Percentiles rank a stretch among this genome's conserved stretches.
Evolutionary conservation across 2,888 invertebrate genomes (phyloP).

Genomic region (Diabrotica balteata): DNA sequence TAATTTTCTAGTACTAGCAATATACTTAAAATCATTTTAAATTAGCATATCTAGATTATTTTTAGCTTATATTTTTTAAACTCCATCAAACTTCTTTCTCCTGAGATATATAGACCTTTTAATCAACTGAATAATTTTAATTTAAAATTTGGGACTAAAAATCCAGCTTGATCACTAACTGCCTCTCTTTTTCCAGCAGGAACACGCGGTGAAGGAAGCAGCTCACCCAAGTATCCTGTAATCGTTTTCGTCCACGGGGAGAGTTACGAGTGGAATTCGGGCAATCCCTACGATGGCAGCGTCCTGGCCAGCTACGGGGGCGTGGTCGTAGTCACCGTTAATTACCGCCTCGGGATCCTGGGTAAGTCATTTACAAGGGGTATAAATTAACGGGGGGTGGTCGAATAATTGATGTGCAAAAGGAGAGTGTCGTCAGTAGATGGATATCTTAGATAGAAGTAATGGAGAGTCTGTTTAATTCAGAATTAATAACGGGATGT

Average conservation of each 20-base stretch:
- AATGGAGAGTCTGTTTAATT: conserved; percentile 18
- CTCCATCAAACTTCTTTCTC: too few species aligned
- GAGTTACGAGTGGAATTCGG: conserved; percentile 97
- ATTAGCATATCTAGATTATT: too few species aligned
- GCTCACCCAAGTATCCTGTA: conserved; percentile 77
- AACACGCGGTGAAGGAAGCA: conserved; percentile 65
- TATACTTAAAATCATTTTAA: too few species aligned
- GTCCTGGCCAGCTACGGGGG: conserved; percentile 93
- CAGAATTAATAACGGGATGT: conserved; percentile 22
- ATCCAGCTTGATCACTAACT: not conserved
- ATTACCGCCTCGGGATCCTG: conserved; percentile 81
- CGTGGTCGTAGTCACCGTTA: conserved; percentile 84
- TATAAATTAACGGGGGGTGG: conserved; percentile 33
- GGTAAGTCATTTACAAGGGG: conserved; percentile 66
- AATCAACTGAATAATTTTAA: too few species aligned
- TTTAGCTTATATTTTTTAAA: too few species aligned
- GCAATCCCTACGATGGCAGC: conserved; percentile 97
- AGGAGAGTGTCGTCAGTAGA: conserved; percentile 23
- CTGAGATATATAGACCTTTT: too few species aligned
- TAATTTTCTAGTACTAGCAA: too few species aligned
- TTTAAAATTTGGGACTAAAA: too few species aligned
- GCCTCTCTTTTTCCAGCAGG: conserved; percentile 66
- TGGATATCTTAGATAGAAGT: conserved; percentile 19
- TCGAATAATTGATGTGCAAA: conserved; percentile 30
- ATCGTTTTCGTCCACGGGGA: conserved; percentile 95